These are phyloP conservation scores for Mesochorus sp. DNA, from an alignment of 2,888 invertebrate genomes.

Conservation along the genomic window DNA sequence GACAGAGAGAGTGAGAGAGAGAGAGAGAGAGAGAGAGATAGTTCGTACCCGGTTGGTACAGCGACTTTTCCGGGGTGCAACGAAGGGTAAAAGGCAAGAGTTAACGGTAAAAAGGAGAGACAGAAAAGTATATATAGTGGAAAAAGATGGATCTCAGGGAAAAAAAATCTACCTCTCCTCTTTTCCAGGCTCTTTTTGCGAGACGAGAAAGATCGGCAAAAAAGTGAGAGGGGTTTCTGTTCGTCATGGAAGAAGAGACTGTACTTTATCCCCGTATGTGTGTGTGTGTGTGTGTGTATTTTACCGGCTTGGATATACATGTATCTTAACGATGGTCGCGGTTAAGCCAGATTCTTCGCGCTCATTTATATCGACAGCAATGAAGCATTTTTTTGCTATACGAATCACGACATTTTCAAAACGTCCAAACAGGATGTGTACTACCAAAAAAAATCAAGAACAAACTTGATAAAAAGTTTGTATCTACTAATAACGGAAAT, in stretches of 20 bases:
- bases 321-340: background rate
- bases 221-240: background rate
- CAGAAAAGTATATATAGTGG: conserved; percentile 34
- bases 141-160: conserved; percentile 41
- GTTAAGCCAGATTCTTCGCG: conserved; percentile 45
- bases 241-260: no score
- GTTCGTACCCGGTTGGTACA: conserved; percentile 32
- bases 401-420: background rate
- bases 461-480: no score
- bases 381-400: background rate
- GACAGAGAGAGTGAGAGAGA: background rate
- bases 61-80: conserved; percentile 47
- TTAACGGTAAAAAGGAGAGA: conserved; percentile 36
- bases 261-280: no score
- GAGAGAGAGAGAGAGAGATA: conserved; percentile 25
- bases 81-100: conserved; percentile 52
- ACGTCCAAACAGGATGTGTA: background rate
- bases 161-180: background rate
- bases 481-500: no score
- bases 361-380: background rate
- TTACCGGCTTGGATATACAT: background rate
- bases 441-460: background rate
- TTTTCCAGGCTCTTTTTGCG: background rate
- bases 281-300: background rate
- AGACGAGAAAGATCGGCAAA: background rate